Percentiles rank a stretch among this genome's conserved stretches.
Evolutionary conservation across 2,113 vertebrate genomes (phyloP).

Genomic region (Proterorhinus semilunaris): DNA sequence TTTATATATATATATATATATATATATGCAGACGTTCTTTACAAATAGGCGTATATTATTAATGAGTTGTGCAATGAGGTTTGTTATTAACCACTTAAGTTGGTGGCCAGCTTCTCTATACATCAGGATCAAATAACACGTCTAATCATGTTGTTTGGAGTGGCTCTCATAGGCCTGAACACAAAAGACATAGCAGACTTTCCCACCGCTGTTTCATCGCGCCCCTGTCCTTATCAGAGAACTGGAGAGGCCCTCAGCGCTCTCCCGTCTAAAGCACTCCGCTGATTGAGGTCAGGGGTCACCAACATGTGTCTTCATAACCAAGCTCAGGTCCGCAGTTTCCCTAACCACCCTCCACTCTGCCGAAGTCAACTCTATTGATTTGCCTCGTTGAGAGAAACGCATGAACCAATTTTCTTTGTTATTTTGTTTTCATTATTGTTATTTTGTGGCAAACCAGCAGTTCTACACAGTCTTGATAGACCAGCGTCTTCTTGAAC

Average conservation of each 20-base stretch:
- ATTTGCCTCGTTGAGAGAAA: constrained; percentile 54
- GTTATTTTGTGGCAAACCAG: constrained; percentile 55
- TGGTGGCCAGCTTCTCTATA: background rate
- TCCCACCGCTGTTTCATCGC: constrained; percentile 12
- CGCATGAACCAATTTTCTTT: constrained; percentile 66
- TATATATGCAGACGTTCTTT: too few relatives aligned
- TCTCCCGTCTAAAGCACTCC: constrained; percentile 23
- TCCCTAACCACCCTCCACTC: constrained; percentile 51
- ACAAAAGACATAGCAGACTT: constrained; percentile 46
- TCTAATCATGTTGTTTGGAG: constrained; percentile 61
- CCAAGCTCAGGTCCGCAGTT: constrained; percentile 28
- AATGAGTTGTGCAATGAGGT: too few relatives aligned
- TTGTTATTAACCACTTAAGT: background rate
- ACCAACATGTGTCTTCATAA: constrained; percentile 48
- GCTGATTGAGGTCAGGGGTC: constrained; percentile 76
- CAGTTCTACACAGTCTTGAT: constrained; percentile 34
- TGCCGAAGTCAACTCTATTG: constrained; percentile 45
- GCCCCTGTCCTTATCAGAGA: constrained; percentile 53
- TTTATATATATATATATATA: too few relatives aligned
- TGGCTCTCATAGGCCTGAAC: constrained; percentile 58
- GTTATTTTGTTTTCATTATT: constrained; percentile 70
- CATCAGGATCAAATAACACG: background rate
- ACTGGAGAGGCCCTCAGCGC: constrained; percentile 51
- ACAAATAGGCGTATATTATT: too few relatives aligned
- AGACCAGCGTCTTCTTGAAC: constrained; percentile 43